Evolutionary conservation across 2,113 vertebrate species (phyloP), one percentile per base, ranked within the genome.

Genomic region (Xenopus borealis): DNA sequence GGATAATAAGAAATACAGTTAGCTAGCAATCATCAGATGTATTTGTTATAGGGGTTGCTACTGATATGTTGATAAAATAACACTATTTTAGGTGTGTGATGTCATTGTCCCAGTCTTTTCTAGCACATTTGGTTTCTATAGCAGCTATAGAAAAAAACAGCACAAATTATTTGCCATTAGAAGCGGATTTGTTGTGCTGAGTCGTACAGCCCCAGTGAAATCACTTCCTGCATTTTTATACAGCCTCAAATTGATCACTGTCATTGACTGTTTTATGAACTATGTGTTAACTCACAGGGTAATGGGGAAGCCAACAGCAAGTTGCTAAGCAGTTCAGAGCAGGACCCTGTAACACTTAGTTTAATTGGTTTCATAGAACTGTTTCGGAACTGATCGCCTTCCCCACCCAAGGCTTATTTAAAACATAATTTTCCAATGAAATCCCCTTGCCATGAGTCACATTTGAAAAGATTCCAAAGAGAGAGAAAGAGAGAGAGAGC

Each of bases 401-500:
- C 73, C 71, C 80, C 80, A 72, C 75, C 78, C 82, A 78, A 78
- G 72, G 0, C 82, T 81, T 62, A 67, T 80, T 86, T 86, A 76
- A 83, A 86, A 85, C 80, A 80, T 66, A 17, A 5, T 85, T 87
- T 90, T 87, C 81, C 84, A 86, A 76, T 17, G 81, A 86, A 91
- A 85, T 88, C 83, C 81, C 86, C 84, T 79, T 80, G 79, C 65
- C 79, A 81, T 92, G 91, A 93, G 82, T 93, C 88, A 91, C 78
- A 71, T 83, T 78, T 85, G 86, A 91, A 86, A 85, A 86, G 86
- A 90, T 91, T 92, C 88, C 87, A 91, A 86, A 90, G 89, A 85
- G 23, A 27, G 23, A 85, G 23, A 27, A 3, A 27, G 23, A 27
- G 23, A 27, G 23, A 27, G 83, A 85, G 83, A 88, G 83, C 33